phyloP scores from a whole-genome alignment of 2,888 invertebrate species.

The Platycnemis pennipes region DNA sequence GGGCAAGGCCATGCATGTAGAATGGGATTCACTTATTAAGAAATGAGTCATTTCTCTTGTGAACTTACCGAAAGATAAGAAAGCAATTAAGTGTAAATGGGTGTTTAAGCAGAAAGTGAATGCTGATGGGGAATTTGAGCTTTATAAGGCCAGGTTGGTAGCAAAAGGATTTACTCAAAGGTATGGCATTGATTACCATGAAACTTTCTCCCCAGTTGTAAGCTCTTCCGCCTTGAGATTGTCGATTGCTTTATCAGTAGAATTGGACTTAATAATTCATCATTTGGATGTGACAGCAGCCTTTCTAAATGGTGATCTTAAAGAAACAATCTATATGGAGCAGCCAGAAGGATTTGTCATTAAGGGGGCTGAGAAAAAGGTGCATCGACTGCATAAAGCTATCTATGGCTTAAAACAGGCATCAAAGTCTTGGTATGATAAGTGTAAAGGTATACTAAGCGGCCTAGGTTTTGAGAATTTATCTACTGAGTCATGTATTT shows the following conservation, averaged over 20 bases:
- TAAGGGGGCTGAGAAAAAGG: slow-evolving; percentile 28
- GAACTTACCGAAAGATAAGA: background rate
- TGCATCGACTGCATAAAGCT: slow-evolving; percentile 49
- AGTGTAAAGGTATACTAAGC: slow-evolving; percentile 6
- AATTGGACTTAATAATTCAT: background rate
- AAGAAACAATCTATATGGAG: background rate
- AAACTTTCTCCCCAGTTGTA: background rate
- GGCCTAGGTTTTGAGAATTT: slow-evolving; percentile 32
- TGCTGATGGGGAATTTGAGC: background rate
- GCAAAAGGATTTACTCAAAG: background rate
- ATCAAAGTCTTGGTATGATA: slow-evolving; percentile 44
- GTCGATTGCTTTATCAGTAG: slow-evolving; percentile 16
- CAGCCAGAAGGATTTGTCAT: background rate
- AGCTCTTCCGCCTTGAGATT: background rate
- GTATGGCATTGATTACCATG: background rate
- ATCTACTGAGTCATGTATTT: background rate
- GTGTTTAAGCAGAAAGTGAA: background rate
- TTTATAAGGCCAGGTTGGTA: background rate
- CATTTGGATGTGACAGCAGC: background rate
- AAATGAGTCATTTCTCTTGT: background rate
- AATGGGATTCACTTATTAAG: too few species aligned
- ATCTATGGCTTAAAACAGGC: slow-evolving; percentile 64
- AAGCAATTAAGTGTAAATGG: background rate
- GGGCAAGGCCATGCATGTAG: too few species aligned
- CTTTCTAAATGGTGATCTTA: background rate